A percentile compares a stretch with the other conserved stretches of the same genome.
These are phyloP conservation scores for Gambusia holbrooki DNA, from an alignment of 2,113 vertebrate genomes.

Conservation along the genomic window DNA sequence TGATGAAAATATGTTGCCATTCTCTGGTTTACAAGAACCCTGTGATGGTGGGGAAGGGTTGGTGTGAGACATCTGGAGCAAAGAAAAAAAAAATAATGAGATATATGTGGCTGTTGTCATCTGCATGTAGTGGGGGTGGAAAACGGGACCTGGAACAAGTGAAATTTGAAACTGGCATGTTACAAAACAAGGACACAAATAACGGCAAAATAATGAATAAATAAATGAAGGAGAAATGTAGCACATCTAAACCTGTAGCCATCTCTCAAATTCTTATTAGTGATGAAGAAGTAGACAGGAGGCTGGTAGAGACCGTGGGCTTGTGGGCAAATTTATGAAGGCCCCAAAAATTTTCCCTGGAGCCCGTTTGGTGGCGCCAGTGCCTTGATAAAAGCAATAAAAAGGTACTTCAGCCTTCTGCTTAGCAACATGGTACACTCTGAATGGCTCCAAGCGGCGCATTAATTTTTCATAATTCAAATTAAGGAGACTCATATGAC, in stretches of 20 bases:
- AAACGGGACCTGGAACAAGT: too few relatives aligned
- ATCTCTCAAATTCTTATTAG: background rate
- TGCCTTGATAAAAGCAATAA: background rate
- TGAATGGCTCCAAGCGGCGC: background rate
- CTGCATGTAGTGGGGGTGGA: too few relatives aligned
- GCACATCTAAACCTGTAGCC: too few relatives aligned
- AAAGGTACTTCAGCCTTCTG: background rate
- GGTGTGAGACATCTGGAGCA: too few relatives aligned
- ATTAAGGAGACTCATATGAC: background rate
- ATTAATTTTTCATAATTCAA: background rate
- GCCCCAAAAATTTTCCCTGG: background rate
- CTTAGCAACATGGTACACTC: constrained; percentile 31
- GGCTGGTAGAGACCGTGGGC: background rate
- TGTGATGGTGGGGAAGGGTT: too few relatives aligned
- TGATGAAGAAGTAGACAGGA: background rate
- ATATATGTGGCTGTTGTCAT: too few relatives aligned
- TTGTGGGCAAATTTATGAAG: background rate
- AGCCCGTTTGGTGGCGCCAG: background rate
- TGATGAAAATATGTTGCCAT: too few relatives aligned
- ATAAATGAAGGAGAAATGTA: background rate
- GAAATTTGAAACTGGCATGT: too few relatives aligned
- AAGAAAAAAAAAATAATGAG: too few relatives aligned
- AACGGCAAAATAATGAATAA: too few relatives aligned
- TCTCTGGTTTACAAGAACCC: too few relatives aligned
- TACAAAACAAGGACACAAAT: too few relatives aligned